Evolutionary conservation across 2,888 invertebrate genomes (phyloP).

Genomic region (Spisula subtruncata): DNA sequence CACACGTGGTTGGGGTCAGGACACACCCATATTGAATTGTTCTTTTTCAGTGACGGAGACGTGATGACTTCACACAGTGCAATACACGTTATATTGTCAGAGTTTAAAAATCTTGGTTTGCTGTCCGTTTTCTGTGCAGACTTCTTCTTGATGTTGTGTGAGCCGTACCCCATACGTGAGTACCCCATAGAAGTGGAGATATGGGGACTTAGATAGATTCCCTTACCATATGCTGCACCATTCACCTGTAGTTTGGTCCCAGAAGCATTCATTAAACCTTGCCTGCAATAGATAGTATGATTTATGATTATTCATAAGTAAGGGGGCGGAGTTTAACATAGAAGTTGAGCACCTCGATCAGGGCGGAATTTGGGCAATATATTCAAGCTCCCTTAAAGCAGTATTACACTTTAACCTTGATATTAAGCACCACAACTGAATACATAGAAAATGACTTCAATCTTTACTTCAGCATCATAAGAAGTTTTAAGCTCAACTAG

Average conservation of each 20-base stretch:
- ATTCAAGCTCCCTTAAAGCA: no score
- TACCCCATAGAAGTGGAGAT: slow-evolving; percentile 83
- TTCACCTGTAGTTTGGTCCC: slow-evolving; percentile 84
- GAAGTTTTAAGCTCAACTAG: no score
- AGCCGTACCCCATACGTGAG: slow-evolving; percentile 80
- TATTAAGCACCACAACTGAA: no score
- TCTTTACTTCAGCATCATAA: no score
- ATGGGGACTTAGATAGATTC: slow-evolving; percentile 85
- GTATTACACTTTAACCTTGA: no score
- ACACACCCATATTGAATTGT: slow-evolving; percentile 82
- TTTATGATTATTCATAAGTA: no score
- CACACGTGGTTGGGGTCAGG: slow-evolving; percentile 83
- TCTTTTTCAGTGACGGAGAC: slow-evolving; percentile 78
- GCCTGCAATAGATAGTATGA: slow-evolving; percentile 66
- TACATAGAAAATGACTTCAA: no score
- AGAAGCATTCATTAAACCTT: slow-evolving; percentile 84
- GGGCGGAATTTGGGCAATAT: no score
- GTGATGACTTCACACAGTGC: slow-evolving; percentile 85
- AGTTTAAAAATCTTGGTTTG: slow-evolving; percentile 75
- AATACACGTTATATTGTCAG: slow-evolving; percentile 81
- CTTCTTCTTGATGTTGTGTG: slow-evolving; percentile 59
- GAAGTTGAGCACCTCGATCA: no score
- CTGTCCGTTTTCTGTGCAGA: background rate
- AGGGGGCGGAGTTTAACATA: no score
- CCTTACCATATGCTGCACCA: slow-evolving; percentile 85